Percentiles rank a stretch among this genome's conserved stretches.
Conservation (phyloP, 2,113 vertebrate species). For the Forbesichthys papilliferus region DNA sequence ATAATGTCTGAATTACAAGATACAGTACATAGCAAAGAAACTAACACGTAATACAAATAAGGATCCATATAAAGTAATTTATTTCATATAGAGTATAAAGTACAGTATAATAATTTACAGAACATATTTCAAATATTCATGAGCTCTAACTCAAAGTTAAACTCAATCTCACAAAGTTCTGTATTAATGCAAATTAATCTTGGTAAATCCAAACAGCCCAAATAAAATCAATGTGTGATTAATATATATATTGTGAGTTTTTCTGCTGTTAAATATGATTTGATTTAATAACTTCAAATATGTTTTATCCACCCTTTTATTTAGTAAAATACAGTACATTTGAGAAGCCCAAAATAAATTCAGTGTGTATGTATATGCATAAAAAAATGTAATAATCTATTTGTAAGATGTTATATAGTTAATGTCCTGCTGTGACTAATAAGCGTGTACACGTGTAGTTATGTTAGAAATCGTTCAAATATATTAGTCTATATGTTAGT, state of each 20-base stretch:
- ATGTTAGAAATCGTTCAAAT: constrained; percentile 67
- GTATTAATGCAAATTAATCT: too few species aligned
- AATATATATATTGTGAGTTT: too few species aligned
- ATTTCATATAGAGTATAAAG: constrained; percentile 65
- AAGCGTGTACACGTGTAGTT: constrained; percentile 44
- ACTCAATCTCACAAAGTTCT: too few species aligned
- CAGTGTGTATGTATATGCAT: constrained; percentile 25
- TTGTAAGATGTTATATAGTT: constrained; percentile 47
- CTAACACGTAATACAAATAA: constrained; percentile 13
- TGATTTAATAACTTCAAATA: background rate
- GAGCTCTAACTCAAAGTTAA: constrained; percentile 18
- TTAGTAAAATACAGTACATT: background rate
- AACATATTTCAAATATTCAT: constrained; percentile 55
- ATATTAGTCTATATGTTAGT: constrained; percentile 73
- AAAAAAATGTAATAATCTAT: constrained; percentile 16
- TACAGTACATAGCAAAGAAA: constrained; percentile 4
- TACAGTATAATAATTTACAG: constrained; percentile 62
- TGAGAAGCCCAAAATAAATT: constrained; percentile 12
- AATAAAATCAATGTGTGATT: too few species aligned
- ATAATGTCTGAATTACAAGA: background rate
- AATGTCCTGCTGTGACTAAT: constrained; percentile 49
- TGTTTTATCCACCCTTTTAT: background rate
- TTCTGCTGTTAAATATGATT: too few species aligned
- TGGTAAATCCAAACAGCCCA: too few species aligned
- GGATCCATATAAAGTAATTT: constrained; percentile 64